Evolutionary conservation across 2,113 vertebrate genomes (phyloP).

Genomic region (Nibea coibor): DNA sequence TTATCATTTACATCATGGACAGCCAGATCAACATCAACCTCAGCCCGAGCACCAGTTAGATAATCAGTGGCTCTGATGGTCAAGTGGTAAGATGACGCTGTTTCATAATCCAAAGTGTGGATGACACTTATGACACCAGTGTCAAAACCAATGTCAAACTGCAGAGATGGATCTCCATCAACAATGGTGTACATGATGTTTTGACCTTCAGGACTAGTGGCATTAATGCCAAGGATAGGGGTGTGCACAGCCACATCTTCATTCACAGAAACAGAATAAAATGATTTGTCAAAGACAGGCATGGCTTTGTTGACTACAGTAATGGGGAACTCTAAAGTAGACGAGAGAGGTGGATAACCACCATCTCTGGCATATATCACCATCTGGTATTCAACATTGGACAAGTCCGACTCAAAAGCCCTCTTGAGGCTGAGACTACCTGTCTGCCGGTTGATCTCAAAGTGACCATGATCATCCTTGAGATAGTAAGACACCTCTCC

Average conservation of each 20-base stretch:
- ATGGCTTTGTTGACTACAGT: conserved; percentile 98
- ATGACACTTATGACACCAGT: conserved; percentile 94
- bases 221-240: conserved; percentile 93
- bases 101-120: conserved; percentile 92
- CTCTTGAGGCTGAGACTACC: conserved; percentile 90
- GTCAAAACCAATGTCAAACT: conserved; percentile 97
- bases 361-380: conserved; percentile 91
- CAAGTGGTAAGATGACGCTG: conserved; percentile 87
- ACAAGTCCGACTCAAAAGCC: conserved; percentile 94
- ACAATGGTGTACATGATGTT: conserved; percentile 96
- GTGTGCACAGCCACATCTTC: conserved; percentile 92
- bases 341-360: conserved; percentile 89
- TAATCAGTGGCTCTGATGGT: conserved; percentile 93
- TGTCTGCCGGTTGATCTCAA: conserved; percentile 90
- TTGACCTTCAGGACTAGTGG: conserved; percentile 96
- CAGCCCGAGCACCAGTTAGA: conserved; percentile 93
- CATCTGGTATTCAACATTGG: conserved; percentile 93
- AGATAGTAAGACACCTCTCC: conserved; percentile 93
- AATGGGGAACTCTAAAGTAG: conserved; percentile 90
- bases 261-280: conserved; percentile 90
- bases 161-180: conserved; percentile 91
- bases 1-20: conserved; percentile 96
- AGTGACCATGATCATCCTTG: conserved; percentile 93
- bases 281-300: conserved; percentile 97
- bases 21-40: conserved; percentile 92